A percentile compares a stretch with the other conserved stretches of the same genome.
phyloP scores from a whole-genome alignment of 1,140 invertebrate genomes.

The Vanessa atalanta region DNA sequence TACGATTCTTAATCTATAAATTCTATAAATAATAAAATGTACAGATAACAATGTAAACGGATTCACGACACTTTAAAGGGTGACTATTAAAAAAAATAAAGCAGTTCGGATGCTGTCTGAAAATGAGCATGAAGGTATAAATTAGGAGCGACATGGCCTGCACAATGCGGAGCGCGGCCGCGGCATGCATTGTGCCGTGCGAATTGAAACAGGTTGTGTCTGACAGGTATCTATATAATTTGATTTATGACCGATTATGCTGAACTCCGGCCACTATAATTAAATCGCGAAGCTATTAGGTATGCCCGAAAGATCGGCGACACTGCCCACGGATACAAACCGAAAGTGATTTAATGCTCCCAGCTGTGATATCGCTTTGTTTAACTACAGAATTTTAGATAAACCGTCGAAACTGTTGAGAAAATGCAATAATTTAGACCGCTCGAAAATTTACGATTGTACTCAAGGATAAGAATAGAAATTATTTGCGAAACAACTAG shows the following conservation, averaged over 20 bases:
- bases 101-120: constrained; percentile 43
- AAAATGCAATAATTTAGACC: constrained; percentile 43
- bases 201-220: constrained; percentile 77
- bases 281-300: constrained; percentile 75
- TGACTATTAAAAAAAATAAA: constrained; percentile 57
- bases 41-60: constrained; percentile 28
- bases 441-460: constrained; percentile 42
- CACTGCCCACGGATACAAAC: constrained; percentile 68
- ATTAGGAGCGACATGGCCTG: constrained; percentile 63
- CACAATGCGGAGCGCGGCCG: constrained; percentile 58
- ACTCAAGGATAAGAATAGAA: constrained; percentile 30
- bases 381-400: constrained; percentile 56
- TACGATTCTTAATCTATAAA: constrained; percentile 58
- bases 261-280: constrained; percentile 72
- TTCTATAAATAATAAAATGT: constrained; percentile 53
- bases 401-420: constrained; percentile 46
- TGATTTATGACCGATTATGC: constrained; percentile 78
- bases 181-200: constrained; percentile 64
- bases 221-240: constrained; percentile 76
- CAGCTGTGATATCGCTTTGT: constrained; percentile 67
- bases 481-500: constrained; percentile 33
- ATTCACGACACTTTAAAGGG: constrained; percentile 46
- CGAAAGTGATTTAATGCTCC: constrained; percentile 67
- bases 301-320: constrained; percentile 71
- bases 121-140: constrained; percentile 78